Base-by-base conservation (phyloP, 2,888 invertebrate species). In the Thera britannica region DNA sequence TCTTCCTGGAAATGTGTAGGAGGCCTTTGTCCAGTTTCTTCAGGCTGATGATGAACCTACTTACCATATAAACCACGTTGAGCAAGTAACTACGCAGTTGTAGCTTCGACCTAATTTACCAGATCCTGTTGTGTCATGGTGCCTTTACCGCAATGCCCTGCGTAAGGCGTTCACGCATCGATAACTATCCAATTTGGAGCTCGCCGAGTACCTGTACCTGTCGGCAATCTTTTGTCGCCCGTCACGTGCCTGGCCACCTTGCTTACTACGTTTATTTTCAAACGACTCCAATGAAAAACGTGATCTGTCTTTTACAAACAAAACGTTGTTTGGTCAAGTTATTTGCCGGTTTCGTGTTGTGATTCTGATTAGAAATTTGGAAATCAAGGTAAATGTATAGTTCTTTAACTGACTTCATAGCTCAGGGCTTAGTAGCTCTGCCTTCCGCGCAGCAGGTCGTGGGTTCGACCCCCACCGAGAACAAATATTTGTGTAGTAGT, bases 161-260 rank as follows among this genome's bases (percentile, higher is more conserved):
- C 52, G 46, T 41, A 63, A 55, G 57, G 48, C 38, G 83, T 92
- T 92, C 88, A 92, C 90, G 92, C 91, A 88, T 89, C 92, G 87
- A 89, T 90, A 89, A 88, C 88, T 85, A 89, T 90, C 90, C 92
- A 90, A 92, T 92, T 91, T 88, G 83, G 85, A 88, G 82, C 87
- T 82, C 83, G 77, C 78, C 82, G 83, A 86, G 86, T 68, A 90
- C 90, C 90, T 90, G 90, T 85, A 90, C 90, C 90, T 90, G 90
- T 85, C 87, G 62, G 65, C 82, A 81, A 84, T 87, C 90, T 91
- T 90, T 92, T 92, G 92, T 92, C 89, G 85, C 83, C 83, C 81
- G 85, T 90, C 91, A 90, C 90, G 90, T 89, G 86, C 84, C 83
- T 70, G 74, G 72, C 79, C 77, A 76, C 82, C 81, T 81, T 77